Evolutionary conservation across 2,888 invertebrate species (phyloP), one percentile per base, ranked within the genome.

Genomic region (Schrankia costaestrigalis): DNA sequence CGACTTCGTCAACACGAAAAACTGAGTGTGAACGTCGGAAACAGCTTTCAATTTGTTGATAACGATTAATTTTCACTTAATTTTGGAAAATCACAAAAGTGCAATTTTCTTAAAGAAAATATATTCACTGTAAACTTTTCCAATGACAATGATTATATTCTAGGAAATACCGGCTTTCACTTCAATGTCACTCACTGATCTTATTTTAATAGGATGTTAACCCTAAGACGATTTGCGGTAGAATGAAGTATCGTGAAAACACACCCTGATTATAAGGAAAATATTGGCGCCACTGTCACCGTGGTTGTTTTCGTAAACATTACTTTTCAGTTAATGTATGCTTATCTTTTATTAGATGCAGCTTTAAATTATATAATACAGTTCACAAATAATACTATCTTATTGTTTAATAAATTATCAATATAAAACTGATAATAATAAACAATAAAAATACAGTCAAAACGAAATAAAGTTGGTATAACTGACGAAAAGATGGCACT

Each of bases 191-290:
- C 63, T 64, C 71, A 59, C 61, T 61, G 61, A 49, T 69, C 59
- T 60, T 66, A 65, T 75, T 70, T 67, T 53, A 62, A 57, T 66
- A 68, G 70, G 78, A 75, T 84, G 86, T 84, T 80, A 67, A 80
- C 86, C 74, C 79, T 81, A 77, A 68, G 79, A 84, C 83, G 86
- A 77, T 71, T 85, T 84, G 78, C 72, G 56, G 75, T 76, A 68
- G 85, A 87, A 84, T 87, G 86, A 86, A 69, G 86, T 74, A 78
- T 80, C 78, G 71, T 82, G 85, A 84, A 85, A 85, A 86, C 78
- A 83, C 77, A 78, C 80, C 75, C 79, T 74, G 78, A 84, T 64
- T 86, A 85, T 87, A 87, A 76, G 81, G 84, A 84, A 86, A 86
- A 86, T 68, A 84, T 57, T 71, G 83, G 85, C 86, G 85, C 86